Base-by-base conservation (phyloP, 1,140 invertebrate genomes). In the Augochlora pura region DNA sequence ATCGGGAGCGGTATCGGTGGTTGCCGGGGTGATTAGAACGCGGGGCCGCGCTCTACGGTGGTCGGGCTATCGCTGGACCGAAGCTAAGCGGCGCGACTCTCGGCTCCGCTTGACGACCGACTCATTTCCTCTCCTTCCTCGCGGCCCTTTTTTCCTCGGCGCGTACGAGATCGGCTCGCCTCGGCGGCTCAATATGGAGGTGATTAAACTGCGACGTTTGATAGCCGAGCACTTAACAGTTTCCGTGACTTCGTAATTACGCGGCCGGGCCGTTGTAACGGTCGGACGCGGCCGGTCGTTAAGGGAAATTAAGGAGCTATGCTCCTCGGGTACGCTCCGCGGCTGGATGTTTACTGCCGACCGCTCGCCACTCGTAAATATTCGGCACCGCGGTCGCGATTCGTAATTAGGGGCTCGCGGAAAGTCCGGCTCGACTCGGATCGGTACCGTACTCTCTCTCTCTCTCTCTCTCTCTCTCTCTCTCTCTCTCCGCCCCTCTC, bases 191-290 rank as follows among this genome's bases (percentile, higher is more conserved):
- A 57, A 68, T 77, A 85, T 68, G 68, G 72, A 49, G 70, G 60
- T 86, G 79, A 86, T 84, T 85, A 85, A 82, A 86, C 46, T 59
- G 68, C 66, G 60, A 68, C 59, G 72, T 63, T 77, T 80, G 70
- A 78, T 54, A 46, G 57, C 42, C 52, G 42, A 54, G 18, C 42
- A 59, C 32, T 81, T 73, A 69, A 77, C 69, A 46, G 77, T 81
- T 85, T 84, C 65, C 82, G 82, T 86, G 82, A 86, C 82, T 81
- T 81, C 18, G 71, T 84, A 84, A 85, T 84, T 77, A 78, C 78
- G 38, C 46, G 54, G 63, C 8, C n/a, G 25, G 18, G 32, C 32
- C 67, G 81, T 80, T 82, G 80, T 83, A 73, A 70, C 71, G 27
- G 42, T 66, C 60, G 62, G 42, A 60, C 27, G 66, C 12, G 25